Evolutionary conservation across 2,113 vertebrate genomes (phyloP).

Genomic region (Nipponia nippon): DNA sequence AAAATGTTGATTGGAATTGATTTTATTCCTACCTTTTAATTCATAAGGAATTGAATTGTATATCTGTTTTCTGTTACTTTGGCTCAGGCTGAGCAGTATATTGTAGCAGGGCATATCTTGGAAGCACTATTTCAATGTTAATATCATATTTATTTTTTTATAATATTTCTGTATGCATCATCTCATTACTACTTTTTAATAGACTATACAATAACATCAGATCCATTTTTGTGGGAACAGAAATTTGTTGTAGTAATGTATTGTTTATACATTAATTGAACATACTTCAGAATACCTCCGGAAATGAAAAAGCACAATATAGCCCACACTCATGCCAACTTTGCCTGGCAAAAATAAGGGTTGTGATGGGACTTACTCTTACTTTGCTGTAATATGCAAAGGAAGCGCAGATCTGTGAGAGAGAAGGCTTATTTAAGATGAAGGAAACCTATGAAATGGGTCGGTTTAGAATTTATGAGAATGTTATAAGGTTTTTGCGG

Average conservation of each 20-base stretch:
- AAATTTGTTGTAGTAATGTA: background rate
- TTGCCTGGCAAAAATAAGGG: background rate
- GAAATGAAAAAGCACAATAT: background rate
- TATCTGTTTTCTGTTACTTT: background rate
- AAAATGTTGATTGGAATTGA: background rate
- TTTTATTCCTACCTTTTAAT: background rate
- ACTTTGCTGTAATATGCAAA: background rate
- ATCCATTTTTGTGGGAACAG: background rate
- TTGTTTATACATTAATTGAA: background rate
- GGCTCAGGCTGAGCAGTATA: background rate
- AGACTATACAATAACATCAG: background rate
- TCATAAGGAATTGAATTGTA: background rate
- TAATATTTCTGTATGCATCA: background rate
- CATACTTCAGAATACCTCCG: background rate
- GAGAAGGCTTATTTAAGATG: background rate
- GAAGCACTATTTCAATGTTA: background rate
- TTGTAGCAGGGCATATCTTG: background rate
- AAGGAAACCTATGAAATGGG: background rate
- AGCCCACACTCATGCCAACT: background rate
- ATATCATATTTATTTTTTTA: background rate
- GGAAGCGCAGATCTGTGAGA: background rate
- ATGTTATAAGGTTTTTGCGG: fast-evolving
- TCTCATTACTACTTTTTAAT: background rate
- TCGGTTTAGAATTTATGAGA: background rate
- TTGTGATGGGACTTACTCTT: background rate